phyloP scores from a whole-genome alignment of 2,113 vertebrate genomes.

The Trogon melanurus region DNA sequence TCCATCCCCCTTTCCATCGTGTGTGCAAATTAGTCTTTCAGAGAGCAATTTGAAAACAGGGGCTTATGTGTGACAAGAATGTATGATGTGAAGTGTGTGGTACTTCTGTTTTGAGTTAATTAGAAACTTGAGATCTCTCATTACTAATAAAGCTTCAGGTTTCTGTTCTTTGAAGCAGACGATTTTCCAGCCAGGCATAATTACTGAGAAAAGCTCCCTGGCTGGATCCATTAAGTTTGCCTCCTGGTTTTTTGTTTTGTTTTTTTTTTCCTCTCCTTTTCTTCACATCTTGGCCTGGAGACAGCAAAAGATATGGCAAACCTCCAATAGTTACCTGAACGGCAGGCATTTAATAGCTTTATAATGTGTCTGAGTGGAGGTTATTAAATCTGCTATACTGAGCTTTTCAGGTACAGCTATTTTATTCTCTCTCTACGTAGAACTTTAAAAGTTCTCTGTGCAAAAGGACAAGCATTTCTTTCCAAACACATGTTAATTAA shows the following conservation, averaged over 20 bases:
- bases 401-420: neutral
- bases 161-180: slow-evolving; percentile 44
- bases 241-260: neutral
- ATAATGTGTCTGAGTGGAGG: neutral
- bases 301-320: neutral
- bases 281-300: neutral
- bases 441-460: neutral
- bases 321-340: slow-evolving; percentile 21
- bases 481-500: neutral
- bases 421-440: neutral
- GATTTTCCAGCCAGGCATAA: slow-evolving; percentile 19
- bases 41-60: neutral
- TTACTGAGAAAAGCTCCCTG: neutral
- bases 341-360: neutral
- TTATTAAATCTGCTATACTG: neutral
- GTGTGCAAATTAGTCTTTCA: neutral
- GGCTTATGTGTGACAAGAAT: neutral
- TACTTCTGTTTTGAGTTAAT: neutral
- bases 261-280: neutral
- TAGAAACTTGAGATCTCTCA: neutral
- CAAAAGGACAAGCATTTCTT: neutral
- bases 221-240: neutral
- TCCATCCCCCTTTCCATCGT: neutral
- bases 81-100: neutral
- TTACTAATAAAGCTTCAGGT: slow-evolving; percentile 43